These are phyloP conservation scores for Pantherophis alleghaniensis DNA, from an alignment of 2,797 vertebrate species.

Conservation along the genomic window DNA sequence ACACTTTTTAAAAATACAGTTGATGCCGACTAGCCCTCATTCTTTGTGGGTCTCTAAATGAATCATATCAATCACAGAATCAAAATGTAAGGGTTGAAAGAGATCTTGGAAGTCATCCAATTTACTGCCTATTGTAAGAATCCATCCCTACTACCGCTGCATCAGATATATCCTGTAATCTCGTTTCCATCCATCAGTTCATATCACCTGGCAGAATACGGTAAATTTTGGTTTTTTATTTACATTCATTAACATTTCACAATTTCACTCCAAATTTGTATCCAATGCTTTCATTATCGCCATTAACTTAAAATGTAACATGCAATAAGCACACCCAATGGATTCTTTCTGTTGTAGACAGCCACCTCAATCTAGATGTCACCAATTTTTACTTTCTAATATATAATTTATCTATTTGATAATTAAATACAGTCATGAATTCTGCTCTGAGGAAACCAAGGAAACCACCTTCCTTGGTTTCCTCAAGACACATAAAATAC, in stretches of 20 bases:
- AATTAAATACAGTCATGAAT: background rate
- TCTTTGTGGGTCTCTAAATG: background rate
- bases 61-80: background rate
- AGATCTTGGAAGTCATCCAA: background rate
- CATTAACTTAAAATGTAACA: background rate
- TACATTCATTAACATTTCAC: background rate
- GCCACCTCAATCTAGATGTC: background rate
- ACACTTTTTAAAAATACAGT: too few species aligned
- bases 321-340: background rate
- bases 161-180: background rate
- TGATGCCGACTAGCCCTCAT: background rate
- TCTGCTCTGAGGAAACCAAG: background rate
- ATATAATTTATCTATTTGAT: background rate
- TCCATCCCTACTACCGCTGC: background rate
- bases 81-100: background rate
- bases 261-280: background rate
- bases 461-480: background rate
- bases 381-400: background rate
- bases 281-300: background rate
- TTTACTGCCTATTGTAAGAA: background rate
- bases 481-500: background rate
- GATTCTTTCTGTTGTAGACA: background rate
- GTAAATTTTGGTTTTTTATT: background rate
- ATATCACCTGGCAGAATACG: background rate
- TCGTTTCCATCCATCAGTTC: background rate